phyloP scores from a whole-genome alignment of 2,888 invertebrate genomes.

The Druceiella hillmani region DNA sequence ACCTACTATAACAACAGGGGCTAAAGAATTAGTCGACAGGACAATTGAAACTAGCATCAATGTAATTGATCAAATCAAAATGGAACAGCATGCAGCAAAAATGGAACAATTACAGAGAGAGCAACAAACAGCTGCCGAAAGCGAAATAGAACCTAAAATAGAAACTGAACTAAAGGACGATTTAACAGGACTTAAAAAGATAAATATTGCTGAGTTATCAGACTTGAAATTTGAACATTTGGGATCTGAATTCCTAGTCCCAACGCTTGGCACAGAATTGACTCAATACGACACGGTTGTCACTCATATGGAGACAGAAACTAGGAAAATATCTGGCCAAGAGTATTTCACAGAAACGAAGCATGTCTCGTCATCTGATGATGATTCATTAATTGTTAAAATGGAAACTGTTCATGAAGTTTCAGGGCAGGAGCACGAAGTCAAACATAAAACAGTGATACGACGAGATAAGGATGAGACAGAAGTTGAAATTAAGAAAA shows the following conservation, averaged over 20 bases:
- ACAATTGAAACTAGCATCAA: slow-evolving; percentile 44
- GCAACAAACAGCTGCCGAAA: slow-evolving; percentile 29
- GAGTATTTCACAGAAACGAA: slow-evolving; percentile 46
- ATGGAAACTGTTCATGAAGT: slow-evolving; percentile 45
- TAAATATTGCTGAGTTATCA: slow-evolving; percentile 41
- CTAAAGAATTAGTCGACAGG: slow-evolving; percentile 50
- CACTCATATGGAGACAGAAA: slow-evolving; percentile 49
- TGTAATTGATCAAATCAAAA: slow-evolving; percentile 41
- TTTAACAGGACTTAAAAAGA: slow-evolving; percentile 35
- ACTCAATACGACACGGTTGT: slow-evolving; percentile 41
- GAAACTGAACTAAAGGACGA: slow-evolving; percentile 37
- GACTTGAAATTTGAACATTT: no score
- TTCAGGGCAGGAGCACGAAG: slow-evolving; percentile 46
- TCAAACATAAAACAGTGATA: slow-evolving; percentile 44
- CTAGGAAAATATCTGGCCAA: slow-evolving; percentile 46
- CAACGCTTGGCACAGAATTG: slow-evolving; percentile 36
- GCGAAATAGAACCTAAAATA: slow-evolving; percentile 40
- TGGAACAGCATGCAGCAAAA: slow-evolving; percentile 42
- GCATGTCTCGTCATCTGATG: slow-evolving; percentile 46
- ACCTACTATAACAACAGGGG: slow-evolving; percentile 50
- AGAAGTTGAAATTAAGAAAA: slow-evolving; percentile 47
- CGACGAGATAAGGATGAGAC: slow-evolving; percentile 45
- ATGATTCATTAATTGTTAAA: slow-evolving; percentile 45
- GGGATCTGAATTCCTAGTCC: no score
- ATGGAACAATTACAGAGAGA: slow-evolving; percentile 37